Conservation (phyloP, 2,888 invertebrate species). For the Polydrusus pterygomalis region DNA sequence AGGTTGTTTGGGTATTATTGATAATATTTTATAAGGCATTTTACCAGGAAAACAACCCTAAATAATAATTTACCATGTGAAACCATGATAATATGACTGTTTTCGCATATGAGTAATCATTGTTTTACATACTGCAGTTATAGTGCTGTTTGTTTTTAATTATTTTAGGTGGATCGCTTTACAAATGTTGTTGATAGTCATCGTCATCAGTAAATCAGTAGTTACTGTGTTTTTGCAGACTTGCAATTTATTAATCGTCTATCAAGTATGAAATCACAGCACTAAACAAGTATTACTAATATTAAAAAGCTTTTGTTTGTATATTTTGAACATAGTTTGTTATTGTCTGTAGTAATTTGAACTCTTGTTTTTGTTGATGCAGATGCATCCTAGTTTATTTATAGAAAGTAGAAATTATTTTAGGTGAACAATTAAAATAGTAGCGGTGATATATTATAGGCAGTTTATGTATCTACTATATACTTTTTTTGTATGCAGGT, state of each 20-base stretch:
- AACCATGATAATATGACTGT: neutral
- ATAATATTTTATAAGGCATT: no score
- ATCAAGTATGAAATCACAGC: slow-evolving; percentile 44
- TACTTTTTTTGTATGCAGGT: no score
- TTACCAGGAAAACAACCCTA: no score
- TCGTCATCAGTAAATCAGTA: slow-evolving; percentile 24
- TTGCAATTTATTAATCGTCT: slow-evolving; percentile 54
- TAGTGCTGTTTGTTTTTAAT: slow-evolving; percentile 26
- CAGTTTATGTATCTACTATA: no score
- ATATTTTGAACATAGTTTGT: slow-evolving; percentile 7
- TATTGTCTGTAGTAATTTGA: slow-evolving; percentile 21
- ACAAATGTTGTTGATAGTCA: slow-evolving; percentile 28
- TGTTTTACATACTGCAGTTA: neutral
- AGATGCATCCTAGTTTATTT: neutral
- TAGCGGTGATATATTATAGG: no score
- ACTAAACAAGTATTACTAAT: slow-evolving; percentile 17
- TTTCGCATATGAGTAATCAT: neutral
- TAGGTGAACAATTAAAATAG: no score
- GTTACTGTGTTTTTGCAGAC: slow-evolving; percentile 45
- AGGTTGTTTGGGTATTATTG: no score
- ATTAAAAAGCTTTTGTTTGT: slow-evolving; percentile 17
- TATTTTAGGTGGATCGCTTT: slow-evolving; percentile 31
- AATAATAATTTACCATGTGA: neutral
- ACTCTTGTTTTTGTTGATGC: slow-evolving; percentile 10
- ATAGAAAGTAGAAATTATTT: no score